Percentiles rank a stretch among this genome's conserved stretches.
Evolutionary conservation across 2,888 invertebrate genomes (phyloP).

Genomic region (Clivina fossor): DNA sequence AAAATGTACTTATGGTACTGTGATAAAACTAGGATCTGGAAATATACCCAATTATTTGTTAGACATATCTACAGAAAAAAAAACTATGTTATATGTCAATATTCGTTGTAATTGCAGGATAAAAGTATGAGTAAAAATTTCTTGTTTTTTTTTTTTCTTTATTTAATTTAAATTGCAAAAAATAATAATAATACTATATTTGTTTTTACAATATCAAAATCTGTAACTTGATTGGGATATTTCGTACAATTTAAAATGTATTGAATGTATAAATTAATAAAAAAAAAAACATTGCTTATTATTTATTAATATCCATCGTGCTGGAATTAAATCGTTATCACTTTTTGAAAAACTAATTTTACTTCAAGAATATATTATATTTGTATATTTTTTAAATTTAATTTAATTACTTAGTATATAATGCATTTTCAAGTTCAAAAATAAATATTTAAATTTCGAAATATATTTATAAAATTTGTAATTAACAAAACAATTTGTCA

Average conservation of each 20-base stretch:
- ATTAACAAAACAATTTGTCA: no score
- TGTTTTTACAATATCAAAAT: neutral
- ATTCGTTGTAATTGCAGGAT: neutral
- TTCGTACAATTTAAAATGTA: no score
- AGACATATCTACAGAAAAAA: neutral
- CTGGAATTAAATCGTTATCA: no score
- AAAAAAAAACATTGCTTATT: no score
- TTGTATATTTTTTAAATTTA: constrained; percentile 8
- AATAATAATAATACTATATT: neutral
- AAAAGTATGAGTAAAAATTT: neutral
- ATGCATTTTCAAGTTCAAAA: no score
- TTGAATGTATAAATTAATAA: no score
- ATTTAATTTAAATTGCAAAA: neutral
- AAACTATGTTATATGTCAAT: neutral
- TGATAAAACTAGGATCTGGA: constrained; percentile 29
- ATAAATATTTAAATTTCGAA: no score
- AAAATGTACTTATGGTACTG: constrained; percentile 33
- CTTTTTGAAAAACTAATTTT: constrained; percentile 15
- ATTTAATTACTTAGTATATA: no score
- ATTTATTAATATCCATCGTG: no score
- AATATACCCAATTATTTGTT: constrained; percentile 2
- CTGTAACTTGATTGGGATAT: no score
- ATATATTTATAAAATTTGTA: no score
- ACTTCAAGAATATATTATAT: constrained; percentile 5
- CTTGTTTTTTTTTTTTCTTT: neutral